These are phyloP conservation scores for Cichladusa arquata DNA, from an alignment of 2,113 vertebrate species.

Conservation along the genomic window DNA sequence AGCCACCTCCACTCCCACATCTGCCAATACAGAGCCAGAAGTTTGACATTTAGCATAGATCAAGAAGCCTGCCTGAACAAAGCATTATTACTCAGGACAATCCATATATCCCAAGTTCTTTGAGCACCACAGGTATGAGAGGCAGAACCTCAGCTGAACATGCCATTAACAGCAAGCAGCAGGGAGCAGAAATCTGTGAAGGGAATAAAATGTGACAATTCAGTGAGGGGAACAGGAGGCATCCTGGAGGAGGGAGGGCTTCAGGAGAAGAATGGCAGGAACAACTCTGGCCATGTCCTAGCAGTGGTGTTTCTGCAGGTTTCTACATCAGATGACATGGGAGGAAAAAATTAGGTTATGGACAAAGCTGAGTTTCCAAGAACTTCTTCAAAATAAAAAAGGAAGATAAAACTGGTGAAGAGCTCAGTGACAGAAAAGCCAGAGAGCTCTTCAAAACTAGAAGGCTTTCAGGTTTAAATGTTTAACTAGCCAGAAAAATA, in stretches of 20 bases:
- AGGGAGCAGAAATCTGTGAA: neutral
- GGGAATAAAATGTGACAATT: neutral
- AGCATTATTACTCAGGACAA: neutral
- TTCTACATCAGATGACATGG: neutral
- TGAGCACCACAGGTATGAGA: neutral
- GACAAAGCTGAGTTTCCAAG: neutral
- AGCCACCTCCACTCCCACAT: neutral
- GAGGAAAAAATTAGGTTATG: neutral
- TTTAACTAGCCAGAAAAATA: neutral
- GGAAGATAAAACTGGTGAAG: neutral
- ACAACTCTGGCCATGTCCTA: neutral
- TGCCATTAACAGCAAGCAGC: neutral
- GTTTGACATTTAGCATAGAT: neutral
- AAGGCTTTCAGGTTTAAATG: neutral
- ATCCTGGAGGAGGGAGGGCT: neutral
- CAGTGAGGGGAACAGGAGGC: neutral
- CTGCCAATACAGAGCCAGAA: neutral
- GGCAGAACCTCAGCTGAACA: neutral
- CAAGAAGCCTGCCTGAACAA: neutral
- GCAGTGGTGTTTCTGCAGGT: neutral
- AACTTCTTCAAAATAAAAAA: neutral
- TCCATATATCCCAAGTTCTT: neutral
- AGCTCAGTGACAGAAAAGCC: neutral
- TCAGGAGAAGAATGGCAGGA: neutral
- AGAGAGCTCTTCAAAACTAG: neutral